Percentiles rank a stretch among this genome's conserved stretches.
Evolutionary conservation across 2,113 vertebrate genomes (phyloP).

Genomic region (Halichoeres trimaculatus): DNA sequence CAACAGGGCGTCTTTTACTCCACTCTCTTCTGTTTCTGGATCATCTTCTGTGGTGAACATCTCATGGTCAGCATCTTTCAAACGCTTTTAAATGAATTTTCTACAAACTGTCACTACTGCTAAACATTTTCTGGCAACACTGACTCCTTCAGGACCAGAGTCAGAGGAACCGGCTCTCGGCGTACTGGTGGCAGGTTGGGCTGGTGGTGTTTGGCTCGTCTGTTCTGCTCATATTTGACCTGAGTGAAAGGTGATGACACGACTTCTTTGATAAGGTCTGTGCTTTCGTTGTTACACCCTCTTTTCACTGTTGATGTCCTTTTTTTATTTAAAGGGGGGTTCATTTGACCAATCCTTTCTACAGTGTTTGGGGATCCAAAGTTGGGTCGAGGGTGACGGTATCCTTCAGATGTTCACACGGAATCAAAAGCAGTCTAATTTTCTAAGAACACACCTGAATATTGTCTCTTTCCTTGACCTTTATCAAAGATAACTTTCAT

Average conservation of each 20-base stretch:
- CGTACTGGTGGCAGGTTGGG: constrained; percentile 94
- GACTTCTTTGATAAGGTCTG: background rate
- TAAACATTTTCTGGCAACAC: background rate
- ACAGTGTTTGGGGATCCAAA: constrained; percentile 93
- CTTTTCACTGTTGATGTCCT: background rate
- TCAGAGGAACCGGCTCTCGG: constrained; percentile 89
- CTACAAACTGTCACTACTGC: background rate
- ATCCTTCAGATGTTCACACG: constrained; percentile 81
- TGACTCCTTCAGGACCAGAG: constrained; percentile 86
- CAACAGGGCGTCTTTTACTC: constrained; percentile 93
- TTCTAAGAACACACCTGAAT: background rate
- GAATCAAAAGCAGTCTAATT: background rate
- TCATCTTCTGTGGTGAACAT: constrained; percentile 96
- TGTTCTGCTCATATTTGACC: constrained; percentile 93
- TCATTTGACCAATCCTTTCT: constrained; percentile 95
- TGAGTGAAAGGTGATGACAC: constrained; percentile 89
- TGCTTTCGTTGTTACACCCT: background rate
- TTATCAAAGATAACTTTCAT: constrained; percentile 33
- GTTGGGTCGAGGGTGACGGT: constrained; percentile 90
- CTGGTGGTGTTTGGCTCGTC: constrained; percentile 92
- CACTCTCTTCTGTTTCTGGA: constrained; percentile 94
- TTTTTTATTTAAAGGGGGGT: constrained; percentile 83
- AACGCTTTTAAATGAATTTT: background rate
- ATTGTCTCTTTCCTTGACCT: constrained; percentile 20
- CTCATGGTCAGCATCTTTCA: constrained; percentile 86